These are phyloP conservation scores for Phycodurus eques DNA, from an alignment of 2,113 vertebrate genomes.

Conservation along the genomic window DNA sequence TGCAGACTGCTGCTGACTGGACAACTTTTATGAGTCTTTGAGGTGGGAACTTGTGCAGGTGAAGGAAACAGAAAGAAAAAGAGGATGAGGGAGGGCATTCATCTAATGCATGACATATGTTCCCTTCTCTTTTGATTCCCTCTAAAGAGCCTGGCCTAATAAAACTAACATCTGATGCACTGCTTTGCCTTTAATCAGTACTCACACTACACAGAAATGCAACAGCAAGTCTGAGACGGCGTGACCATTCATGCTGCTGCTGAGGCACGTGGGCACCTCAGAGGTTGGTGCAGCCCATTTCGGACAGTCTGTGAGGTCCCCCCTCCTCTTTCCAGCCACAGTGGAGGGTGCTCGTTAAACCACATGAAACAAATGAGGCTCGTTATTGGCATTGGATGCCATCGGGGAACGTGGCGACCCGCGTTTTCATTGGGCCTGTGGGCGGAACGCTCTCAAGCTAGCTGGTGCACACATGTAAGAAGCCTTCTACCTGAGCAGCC, in stretches of 20 bases:
- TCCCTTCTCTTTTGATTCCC: constrained; percentile 73
- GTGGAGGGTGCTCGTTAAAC: constrained; percentile 66
- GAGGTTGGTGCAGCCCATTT: not conserved
- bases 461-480: constrained; percentile 16
- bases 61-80: constrained; percentile 19
- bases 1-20: constrained; percentile 68
- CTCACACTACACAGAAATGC: constrained; percentile 60
- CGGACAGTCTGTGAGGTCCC: constrained; percentile 60
- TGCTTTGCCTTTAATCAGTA: constrained; percentile 71
- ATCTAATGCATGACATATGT: constrained; percentile 75
- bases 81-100: constrained; percentile 21
- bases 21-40: constrained; percentile 59
- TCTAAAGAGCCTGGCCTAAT: constrained; percentile 69
- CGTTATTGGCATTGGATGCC: constrained; percentile 52
- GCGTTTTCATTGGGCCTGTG: constrained; percentile 8
- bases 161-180: constrained; percentile 77
- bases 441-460: not conserved
- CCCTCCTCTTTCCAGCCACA: constrained; percentile 45
- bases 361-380: constrained; percentile 75
- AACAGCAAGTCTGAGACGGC: constrained; percentile 36
- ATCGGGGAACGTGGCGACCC: constrained; percentile 23
- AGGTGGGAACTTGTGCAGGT: constrained; percentile 64
- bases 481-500: constrained; percentile 41
- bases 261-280: constrained; percentile 47
- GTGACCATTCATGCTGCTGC: constrained; percentile 30